Evolutionary conservation across 2,113 vertebrate genomes (phyloP).

Genomic region (Amblyornis subalaris): DNA sequence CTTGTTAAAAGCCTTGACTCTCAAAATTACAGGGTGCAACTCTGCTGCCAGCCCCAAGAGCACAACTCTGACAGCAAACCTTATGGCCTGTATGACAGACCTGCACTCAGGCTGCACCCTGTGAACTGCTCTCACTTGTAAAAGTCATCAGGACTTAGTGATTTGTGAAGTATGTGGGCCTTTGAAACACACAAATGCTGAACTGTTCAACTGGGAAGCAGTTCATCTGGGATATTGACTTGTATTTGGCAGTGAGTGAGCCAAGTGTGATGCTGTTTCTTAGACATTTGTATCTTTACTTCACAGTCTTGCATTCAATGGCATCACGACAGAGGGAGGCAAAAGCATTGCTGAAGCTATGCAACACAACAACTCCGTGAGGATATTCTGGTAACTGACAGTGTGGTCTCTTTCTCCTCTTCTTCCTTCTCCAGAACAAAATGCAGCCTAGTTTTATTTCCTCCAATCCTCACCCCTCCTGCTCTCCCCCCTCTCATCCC

Average conservation of each 20-base stretch:
- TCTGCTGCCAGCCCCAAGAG: neutral
- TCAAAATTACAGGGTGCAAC: neutral
- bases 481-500: neutral
- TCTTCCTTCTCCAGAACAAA: neutral
- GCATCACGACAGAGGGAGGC: conserved; percentile 85
- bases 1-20: neutral
- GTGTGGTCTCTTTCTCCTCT: neutral
- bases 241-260: neutral
- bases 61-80: neutral
- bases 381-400: conserved; percentile 85
- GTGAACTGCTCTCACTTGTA: neutral
- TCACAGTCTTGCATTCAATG: conserved; percentile 85
- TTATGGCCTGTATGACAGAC: neutral
- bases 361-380: conserved; percentile 76
- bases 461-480: neutral
- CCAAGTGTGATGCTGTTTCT: neutral
- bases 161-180: neutral
- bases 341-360: conserved; percentile 81
- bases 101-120: neutral
- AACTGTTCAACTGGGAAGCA: neutral
- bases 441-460: neutral
- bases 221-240: neutral
- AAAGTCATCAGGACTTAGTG: neutral
- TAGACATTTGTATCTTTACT: neutral
- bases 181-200: neutral